Conservation (phyloP, 2,888 invertebrate genomes). For the Machimus atricapillus region DNA sequence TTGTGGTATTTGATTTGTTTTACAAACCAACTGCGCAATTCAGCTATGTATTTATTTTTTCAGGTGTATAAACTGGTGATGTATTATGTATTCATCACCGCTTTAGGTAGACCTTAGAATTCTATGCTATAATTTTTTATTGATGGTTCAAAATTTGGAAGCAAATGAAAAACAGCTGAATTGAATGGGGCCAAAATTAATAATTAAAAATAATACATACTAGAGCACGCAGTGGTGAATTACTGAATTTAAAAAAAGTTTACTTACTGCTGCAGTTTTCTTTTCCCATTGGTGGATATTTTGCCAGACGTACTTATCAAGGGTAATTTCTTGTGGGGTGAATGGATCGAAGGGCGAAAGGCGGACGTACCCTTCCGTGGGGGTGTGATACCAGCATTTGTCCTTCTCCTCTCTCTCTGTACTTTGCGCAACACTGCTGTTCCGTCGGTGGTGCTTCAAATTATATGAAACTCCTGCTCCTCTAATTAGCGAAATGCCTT, state of each 20-base stretch:
- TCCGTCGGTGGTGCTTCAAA: neutral
- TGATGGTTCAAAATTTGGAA: too few species aligned
- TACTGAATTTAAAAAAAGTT: neutral
- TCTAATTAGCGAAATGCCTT: slow-evolving; percentile 26
- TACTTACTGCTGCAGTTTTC: slow-evolving; percentile 69
- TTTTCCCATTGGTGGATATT: slow-evolving; percentile 71
- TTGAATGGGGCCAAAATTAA: too few species aligned
- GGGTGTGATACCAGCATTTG: slow-evolving; percentile 51
- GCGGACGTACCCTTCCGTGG: slow-evolving; percentile 57
- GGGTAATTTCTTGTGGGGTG: slow-evolving; percentile 64
- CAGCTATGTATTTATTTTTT: too few species aligned
- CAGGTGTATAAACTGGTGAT: too few species aligned
- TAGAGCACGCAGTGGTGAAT: neutral
- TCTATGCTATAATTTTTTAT: too few species aligned
- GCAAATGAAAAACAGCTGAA: too few species aligned
- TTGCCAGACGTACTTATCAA: slow-evolving; percentile 70
- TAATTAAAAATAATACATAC: too few species aligned
- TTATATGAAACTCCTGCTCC: neutral
- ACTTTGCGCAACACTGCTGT: neutral
- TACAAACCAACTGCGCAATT: neutral
- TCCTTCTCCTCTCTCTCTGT: neutral
- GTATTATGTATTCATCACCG: too few species aligned
- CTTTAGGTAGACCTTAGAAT: too few species aligned
- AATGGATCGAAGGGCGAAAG: slow-evolving; percentile 65
- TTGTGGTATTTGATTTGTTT: too few species aligned